phyloP scores from a whole-genome alignment of 2,113 vertebrate species.

The Oxyura jamaicensis region DNA sequence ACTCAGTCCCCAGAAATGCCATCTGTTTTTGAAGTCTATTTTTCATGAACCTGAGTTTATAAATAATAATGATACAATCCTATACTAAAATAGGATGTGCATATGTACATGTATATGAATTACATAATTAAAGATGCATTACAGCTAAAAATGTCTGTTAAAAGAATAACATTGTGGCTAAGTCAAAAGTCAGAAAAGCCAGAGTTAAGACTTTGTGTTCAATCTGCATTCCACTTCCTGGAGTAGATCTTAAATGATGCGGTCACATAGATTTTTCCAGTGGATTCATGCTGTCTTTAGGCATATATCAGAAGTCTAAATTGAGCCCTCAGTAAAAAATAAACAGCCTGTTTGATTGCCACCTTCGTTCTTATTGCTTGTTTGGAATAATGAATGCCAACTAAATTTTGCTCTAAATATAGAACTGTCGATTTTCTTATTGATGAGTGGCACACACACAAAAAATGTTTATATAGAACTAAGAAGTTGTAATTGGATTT shows the following conservation, averaged over 20 bases:
- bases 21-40: neutral
- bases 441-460: too few relatives aligned
- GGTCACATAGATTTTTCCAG: slow-evolving; percentile 47
- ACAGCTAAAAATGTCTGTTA: slow-evolving; percentile 36
- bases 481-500: neutral
- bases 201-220: slow-evolving; percentile 4
- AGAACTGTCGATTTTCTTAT: neutral
- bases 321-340: neutral
- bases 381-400: neutral
- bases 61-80: slow-evolving; percentile 43
- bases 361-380: neutral
- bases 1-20: neutral
- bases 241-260: neutral
- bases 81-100: slow-evolving; percentile 21
- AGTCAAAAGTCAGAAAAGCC: slow-evolving; percentile 30
- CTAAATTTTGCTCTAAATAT: neutral
- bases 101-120: slow-evolving; percentile 39
- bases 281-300: slow-evolving; percentile 10
- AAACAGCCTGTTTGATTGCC: neutral
- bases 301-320: slow-evolving; percentile 30
- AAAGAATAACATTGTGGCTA: neutral
- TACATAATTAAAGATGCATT: slow-evolving; percentile 52
- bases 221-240: neutral
- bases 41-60: slow-evolving; percentile 14
- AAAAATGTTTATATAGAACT: too few relatives aligned